phyloP scores from a whole-genome alignment of 2,888 invertebrate genomes.

The Mythimna impura region DNA sequence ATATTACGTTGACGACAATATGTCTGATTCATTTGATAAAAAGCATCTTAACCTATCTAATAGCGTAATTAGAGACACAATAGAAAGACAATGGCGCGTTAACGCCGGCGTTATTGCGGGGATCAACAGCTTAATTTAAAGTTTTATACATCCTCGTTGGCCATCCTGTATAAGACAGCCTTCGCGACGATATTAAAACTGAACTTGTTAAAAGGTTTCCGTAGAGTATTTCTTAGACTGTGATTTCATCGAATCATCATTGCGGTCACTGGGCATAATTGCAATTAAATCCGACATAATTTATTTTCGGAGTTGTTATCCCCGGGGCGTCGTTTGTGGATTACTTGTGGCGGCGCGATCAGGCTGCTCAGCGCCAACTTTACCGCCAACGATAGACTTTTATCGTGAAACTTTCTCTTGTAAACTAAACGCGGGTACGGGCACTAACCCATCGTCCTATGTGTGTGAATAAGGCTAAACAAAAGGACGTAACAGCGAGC shows the following conservation, averaged over 20 bases:
- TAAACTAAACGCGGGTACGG: constrained; percentile 47
- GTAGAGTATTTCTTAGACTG: constrained; percentile 51
- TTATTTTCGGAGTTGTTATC: constrained; percentile 71
- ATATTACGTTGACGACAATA: too few species aligned
- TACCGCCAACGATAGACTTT: constrained; percentile 61
- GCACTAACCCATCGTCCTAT: constrained; percentile 24
- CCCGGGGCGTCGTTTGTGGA: constrained; percentile 63
- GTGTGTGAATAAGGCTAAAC: constrained; percentile 24
- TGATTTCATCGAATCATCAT: constrained; percentile 68
- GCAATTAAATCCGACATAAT: constrained; percentile 74
- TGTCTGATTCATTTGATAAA: too few species aligned
- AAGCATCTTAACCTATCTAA: too few species aligned
- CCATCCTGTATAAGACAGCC: constrained; percentile 54
- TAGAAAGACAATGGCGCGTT: too few species aligned
- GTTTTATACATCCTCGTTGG: too few species aligned
- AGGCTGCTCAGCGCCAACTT: constrained; percentile 59
- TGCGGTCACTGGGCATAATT: constrained; percentile 74
- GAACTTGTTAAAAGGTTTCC: constrained; percentile 62
- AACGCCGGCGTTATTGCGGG: too few species aligned
- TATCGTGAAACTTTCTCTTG: constrained; percentile 63
- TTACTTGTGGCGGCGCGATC: constrained; percentile 62
- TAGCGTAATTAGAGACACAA: too few species aligned
- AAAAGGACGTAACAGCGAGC: constrained; percentile 2
- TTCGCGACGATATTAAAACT: constrained; percentile 51
- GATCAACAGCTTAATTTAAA: too few species aligned